Evolutionary conservation across 2,888 invertebrate species (phyloP), one percentile per base, ranked within the genome.

Genomic region (Luperina nickerlii): DNA sequence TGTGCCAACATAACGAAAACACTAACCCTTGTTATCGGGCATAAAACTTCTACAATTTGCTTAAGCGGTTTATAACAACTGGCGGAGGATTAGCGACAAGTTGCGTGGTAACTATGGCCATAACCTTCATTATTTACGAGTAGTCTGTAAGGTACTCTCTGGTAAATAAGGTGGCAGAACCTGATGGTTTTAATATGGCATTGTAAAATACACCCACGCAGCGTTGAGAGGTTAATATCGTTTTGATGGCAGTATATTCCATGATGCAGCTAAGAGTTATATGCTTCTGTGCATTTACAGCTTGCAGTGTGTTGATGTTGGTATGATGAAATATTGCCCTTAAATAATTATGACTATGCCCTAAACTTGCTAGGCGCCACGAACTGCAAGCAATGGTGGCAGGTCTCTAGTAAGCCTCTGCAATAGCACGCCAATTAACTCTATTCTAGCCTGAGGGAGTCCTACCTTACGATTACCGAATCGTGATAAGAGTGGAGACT

Each of bases 81-180:
- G 81, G 73, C 74, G 84, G 83, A 85, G 75, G 62, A 70, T 85
- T 77, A 84, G 83, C 76, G 76, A 84, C 70, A 82, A 79, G 82
- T 90, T 84, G 87, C 87, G 88, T 90, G 85, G 88, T 87, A 86
- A 83, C 82, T 82, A 78, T 82, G 68, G 83, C 82, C 78, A 87
- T 89, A 91, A 91, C 73, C 78, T 74, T 82, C 83, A 83, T 89
- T 83, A 90, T 92, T 92, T 92, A 90, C 79, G 88, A 86, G 86
- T 74, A 90, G 81, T 84, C 79, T 87, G 79, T 76, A 60, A 75
- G 54, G 51, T 83, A 74, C 70, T 73, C 69, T 42, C 15, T 71
- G 45, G 74, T 85, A 78, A 88, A 88, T 82, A 83, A 85, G 82
- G 84, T 88, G 79, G 82, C 82, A 83, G 78, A 83, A 87, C 87